Percentiles rank a stretch among this genome's conserved stretches.
Evolutionary conservation across 2,113 vertebrate genomes (phyloP).

Genomic region (Acrocephalus arundinaceus): DNA sequence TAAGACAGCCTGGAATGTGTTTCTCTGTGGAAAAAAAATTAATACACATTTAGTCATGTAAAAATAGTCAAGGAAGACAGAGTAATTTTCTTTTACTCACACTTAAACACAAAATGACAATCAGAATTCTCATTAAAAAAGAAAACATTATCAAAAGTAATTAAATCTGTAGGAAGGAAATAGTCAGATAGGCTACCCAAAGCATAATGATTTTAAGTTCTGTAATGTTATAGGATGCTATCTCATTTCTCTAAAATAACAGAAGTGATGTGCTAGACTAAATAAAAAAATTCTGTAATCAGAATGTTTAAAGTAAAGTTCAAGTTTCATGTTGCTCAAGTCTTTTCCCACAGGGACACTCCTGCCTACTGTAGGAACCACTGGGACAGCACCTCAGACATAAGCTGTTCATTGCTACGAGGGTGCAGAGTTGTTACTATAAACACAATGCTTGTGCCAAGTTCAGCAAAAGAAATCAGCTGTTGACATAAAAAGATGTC

Average conservation of each 20-base stretch:
- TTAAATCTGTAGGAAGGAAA: not conserved
- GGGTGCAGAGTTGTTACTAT: not conserved
- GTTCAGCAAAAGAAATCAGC: not conserved
- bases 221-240: not conserved
- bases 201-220: not conserved
- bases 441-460: not conserved
- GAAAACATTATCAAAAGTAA: not conserved
- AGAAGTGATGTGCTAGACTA: not conserved
- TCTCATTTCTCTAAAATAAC: not conserved
- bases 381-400: not conserved
- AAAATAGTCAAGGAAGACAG: not conserved
- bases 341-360: not conserved
- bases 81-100: not conserved
- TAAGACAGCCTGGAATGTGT: slow-evolving; percentile 91
- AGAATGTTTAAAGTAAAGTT: not conserved
- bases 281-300: not conserved
- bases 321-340: not conserved
- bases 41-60: not conserved
- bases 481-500: not conserved
- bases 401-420: not conserved
- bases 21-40: slow-evolving; percentile 78
- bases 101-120: not conserved
- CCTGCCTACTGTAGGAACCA: not conserved
- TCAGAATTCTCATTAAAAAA: not conserved
- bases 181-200: not conserved